Base-by-base conservation (phyloP, 2,888 invertebrate genomes). In the Petrolisthes manimaculis region DNA sequence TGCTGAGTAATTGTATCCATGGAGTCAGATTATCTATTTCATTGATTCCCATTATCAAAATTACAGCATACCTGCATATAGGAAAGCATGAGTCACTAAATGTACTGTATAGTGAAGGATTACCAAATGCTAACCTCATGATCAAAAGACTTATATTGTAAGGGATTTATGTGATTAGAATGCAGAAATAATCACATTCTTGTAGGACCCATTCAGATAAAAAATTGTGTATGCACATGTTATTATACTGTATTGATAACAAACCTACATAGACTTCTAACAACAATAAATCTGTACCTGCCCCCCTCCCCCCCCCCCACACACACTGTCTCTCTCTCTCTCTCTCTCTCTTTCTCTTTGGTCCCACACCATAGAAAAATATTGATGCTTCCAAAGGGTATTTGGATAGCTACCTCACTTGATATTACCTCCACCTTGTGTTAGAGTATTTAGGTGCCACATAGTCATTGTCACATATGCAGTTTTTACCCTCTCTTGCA, bases 351-450 rank as follows among this genome's bases (percentile, higher is more conserved):
- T 18, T n/a, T 21, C 21, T 14, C 67, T 67, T 67, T 1, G 67
- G 18, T 21, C n/a, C 18, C 18, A 56, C 24, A 55, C 37, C 37
- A 77, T 56, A n/a, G n/a, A 53, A 51, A 84, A 86, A 54, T 69
- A 55, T 24, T 24, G 55, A 86, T 81, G 86, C 86, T 86, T 85
- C 86, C 81, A 81, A 86, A 81, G 55, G 67, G 86, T 86, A 86
- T 88, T 88, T 83, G 88, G 83, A 88, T 74, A 84, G 88, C 88
- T 88, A 88, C 88, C 88, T 88, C 88, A 88, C 83, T 71, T 80
- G 53, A 55, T 86, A 53, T 86, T 86, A 80, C 80, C 84, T 84
- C 78, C 78, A 78, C 18, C 18, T 18, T 37, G 78, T 18, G 37
- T 51, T 37, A 78, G 18, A 24, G 78, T 5, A 9, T 51, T 78